phyloP scores from a whole-genome alignment of 2,888 invertebrate genomes.

The Sinotaia quadrata region DNA sequence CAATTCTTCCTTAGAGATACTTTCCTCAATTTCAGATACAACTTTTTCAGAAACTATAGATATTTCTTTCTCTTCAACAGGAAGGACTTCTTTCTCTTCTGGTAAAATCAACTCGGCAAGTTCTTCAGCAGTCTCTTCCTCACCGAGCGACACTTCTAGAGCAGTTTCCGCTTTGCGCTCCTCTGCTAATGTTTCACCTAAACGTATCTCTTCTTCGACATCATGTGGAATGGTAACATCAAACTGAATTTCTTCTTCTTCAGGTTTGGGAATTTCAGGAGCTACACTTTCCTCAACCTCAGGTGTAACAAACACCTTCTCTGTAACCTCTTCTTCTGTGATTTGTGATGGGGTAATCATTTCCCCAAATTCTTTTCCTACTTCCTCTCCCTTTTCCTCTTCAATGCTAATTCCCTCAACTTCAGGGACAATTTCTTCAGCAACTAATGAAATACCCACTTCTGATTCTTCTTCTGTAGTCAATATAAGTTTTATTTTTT shows the following conservation, averaged over 20 bases:
- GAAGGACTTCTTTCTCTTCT: constrained; percentile 36
- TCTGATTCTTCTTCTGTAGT: background rate
- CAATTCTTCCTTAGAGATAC: constrained; percentile 74
- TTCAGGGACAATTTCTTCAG: background rate
- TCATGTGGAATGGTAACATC: background rate
- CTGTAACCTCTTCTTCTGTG: background rate
- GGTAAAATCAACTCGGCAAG: background rate
- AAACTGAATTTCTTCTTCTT: constrained; percentile 22
- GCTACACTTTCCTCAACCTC: constrained; percentile 13
- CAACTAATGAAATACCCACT: background rate
- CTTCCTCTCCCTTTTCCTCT: background rate
- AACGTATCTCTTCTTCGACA: background rate
- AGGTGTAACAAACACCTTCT: constrained; percentile 4
- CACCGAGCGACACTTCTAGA: too few species aligned
- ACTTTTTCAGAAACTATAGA: constrained; percentile 38
- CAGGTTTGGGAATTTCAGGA: constrained; percentile 20
- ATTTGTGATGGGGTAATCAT: background rate
- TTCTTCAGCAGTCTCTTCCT: background rate
- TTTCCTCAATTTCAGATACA: constrained; percentile 53
- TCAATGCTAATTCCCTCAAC: background rate
- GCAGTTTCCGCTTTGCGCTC: background rate
- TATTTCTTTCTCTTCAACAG: constrained; percentile 48
- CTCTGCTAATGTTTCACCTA: too few species aligned
- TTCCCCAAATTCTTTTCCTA: constrained; percentile 28
- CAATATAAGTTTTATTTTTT: constrained; percentile 11